Percentiles rank a stretch among this genome's conserved stretches.
Evolutionary conservation across 2,888 invertebrate species (phyloP).

Genomic region (Timandra comae): DNA sequence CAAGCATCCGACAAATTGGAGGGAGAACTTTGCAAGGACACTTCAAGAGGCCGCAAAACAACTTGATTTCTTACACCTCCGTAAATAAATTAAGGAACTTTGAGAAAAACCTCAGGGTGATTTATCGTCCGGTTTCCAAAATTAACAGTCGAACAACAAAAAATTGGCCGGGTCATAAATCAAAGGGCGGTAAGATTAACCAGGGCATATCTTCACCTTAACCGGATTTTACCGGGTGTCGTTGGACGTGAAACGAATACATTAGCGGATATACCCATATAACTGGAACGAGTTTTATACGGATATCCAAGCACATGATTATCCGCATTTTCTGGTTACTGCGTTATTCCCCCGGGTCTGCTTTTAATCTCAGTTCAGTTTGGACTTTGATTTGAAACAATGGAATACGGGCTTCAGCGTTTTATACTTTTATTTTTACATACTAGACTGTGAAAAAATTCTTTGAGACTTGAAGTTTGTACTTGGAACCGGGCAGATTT

Average conservation of each 20-base stretch:
- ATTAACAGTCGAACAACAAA: conserved; percentile 24
- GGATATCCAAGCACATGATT: conserved; percentile 50
- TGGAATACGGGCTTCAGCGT: conserved; percentile 1
- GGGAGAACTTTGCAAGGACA: conserved; percentile 18
- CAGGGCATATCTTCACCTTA: conserved; percentile 67
- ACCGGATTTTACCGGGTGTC: conserved; percentile 64
- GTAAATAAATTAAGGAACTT: conserved; percentile 14
- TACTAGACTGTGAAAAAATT: too few relatives aligned
- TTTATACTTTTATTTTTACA: conserved; percentile 5
- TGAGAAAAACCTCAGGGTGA: conserved; percentile 4
- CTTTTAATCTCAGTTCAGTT: conserved; percentile 31
- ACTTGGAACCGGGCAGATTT: too few relatives aligned
- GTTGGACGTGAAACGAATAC: conserved; percentile 64
- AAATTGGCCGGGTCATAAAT: conserved; percentile 47
- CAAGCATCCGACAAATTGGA: conserved; percentile 19
- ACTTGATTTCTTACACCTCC: conserved; percentile 8
- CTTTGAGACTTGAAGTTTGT: too few relatives aligned
- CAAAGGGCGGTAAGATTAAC: conserved; percentile 61
- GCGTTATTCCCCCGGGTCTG: conserved; percentile 34
- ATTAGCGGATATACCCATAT: conserved; percentile 45
- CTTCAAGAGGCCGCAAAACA: conserved; percentile 8
- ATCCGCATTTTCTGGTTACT: conserved; percentile 39
- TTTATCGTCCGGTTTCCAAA: conserved; percentile 12
- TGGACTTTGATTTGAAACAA: conserved; percentile 10
- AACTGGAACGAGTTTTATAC: conserved; percentile 36